Percentiles rank a stretch among this genome's conserved stretches.
Conservation (phyloP, 2,113 vertebrate genomes). For the Scomber colias region DNA sequence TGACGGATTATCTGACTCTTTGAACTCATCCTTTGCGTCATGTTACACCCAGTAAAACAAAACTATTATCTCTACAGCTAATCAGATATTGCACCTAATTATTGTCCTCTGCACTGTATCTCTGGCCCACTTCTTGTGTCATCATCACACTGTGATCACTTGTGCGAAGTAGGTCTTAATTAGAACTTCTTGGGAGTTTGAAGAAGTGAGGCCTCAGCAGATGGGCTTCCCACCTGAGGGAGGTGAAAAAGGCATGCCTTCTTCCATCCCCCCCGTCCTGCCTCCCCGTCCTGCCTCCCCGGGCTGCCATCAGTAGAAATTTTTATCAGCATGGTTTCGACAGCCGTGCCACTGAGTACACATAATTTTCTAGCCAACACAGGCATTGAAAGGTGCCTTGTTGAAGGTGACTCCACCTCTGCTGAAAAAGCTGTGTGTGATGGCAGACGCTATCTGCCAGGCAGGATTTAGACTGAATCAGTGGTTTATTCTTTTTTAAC, state of each 20-base stretch:
- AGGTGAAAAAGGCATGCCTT: slow-evolving; percentile 63
- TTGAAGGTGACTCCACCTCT: slow-evolving; percentile 69
- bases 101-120: slow-evolving; percentile 52
- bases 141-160: slow-evolving; percentile 69
- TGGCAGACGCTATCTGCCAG: slow-evolving; percentile 35
- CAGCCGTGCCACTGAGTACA: slow-evolving; percentile 49
- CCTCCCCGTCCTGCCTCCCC: slow-evolving; percentile 28
- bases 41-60: slow-evolving; percentile 55
- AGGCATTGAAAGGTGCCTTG: slow-evolving; percentile 50
- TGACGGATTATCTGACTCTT: slow-evolving; percentile 58
- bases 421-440: slow-evolving; percentile 42
- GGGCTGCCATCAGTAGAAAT: slow-evolving; percentile 62
- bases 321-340: slow-evolving; percentile 58
- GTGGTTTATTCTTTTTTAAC: slow-evolving; percentile 30
- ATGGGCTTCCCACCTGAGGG: slow-evolving; percentile 64
- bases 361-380: slow-evolving; percentile 53
- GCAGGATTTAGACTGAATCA: slow-evolving; percentile 52
- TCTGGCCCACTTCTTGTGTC: slow-evolving; percentile 66
- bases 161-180: slow-evolving; percentile 77
- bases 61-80: slow-evolving; percentile 67
- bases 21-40: slow-evolving; percentile 50
- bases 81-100: slow-evolving; percentile 66
- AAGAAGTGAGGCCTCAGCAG: slow-evolving; percentile 65
- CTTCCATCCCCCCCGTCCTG: slow-evolving; percentile 15
- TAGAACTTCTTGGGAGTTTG: slow-evolving; percentile 68